Evolutionary conservation across 2,888 invertebrate genomes (phyloP), one percentile per base, ranked within the genome.

Genomic region (Hermaeophaga mercurialis): DNA sequence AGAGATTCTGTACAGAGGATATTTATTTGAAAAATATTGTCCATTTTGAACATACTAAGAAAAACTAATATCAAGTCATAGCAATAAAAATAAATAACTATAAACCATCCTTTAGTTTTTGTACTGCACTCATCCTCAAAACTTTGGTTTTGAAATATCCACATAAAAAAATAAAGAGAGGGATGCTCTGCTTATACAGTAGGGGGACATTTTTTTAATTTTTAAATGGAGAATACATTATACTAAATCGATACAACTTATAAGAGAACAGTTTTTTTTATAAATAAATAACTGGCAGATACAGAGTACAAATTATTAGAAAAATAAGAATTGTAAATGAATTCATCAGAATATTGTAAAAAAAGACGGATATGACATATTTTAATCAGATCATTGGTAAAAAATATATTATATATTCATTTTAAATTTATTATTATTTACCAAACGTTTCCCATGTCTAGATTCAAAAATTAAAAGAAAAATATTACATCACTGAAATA

Each of bases 141-240:
- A 59, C 67, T 69, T 68, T 67, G 66, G 67, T 66, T 64, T 58
- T 60, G 62, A 54, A 69, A 64, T 66, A 67, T 62, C 65, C 69
- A 69, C 67, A 71, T 22, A 34, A 68, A 59, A 71, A 70, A 72
- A 72, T 71, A 68, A 70, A 72, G 75, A 75, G 73, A 74, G 65
- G 3, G 73, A 71, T 76, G 76, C 76, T 77, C 77, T 77, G 76
- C 71, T 74, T 75, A 75, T 75, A 69, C 72, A 62, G 71, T 72
- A 72, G 73, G 74, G 75, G 62, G 56, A 63, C 56, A 62, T 56
- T 45, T 11, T 39, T 17, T 48, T 48, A 15, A 8, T 48, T 39
- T 47, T 43, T 43, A 22, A 43, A 34, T 24, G 43, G 52, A 52
- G 57, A 56, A 44, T 68, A 66, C 66, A 67, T 63, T 66, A 68